Base-by-base conservation (phyloP, 2,888 invertebrate genomes). In the Plusia festucae region DNA sequence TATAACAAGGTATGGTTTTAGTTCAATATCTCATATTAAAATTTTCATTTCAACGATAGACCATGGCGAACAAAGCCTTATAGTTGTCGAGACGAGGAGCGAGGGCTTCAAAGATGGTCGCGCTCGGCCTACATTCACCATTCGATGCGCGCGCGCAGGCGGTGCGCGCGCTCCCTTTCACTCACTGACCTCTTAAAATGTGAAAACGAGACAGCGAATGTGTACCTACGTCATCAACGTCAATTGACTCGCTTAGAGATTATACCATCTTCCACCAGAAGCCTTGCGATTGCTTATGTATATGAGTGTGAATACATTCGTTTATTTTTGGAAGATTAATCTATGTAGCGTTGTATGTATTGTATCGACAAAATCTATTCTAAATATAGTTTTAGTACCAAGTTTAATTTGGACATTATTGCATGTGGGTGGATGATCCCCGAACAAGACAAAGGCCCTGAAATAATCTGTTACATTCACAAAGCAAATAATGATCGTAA, bases 61-160 rank as follows among this genome's bases (percentile, higher is more conserved):
- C 68, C 87, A 88, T 86, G 81, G 76, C 83, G 85, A 78, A 92
- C 90, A 81, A 83, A 84, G 85, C 90, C 87, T 94, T 92, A 93
- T 79, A 80, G 76, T 85, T 79, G 84, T 82, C 85, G 88, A 92
- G 93, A 91, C 91, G 88, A 91, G 85, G 88, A 89, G 88, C 88
- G 90, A 91, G 89, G 91, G 93, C 88, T 92, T 90, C 86, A 91
- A 92, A 93, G 93, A 94, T 93, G 93, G 93, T 93, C 90, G 92
- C 84, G 86, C 84, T 85, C 93, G 93, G 92, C 94, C 94, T 94
- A 95, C 94, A 94, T 94, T 94, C 92, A 92, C 93, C 87, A 88
- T 91, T 89, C 91, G 91, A 90, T 88, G 90, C 90, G 89, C 90
- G 88, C 81, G 89, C 91, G 91, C 89, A 87, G 84, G 87, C 87